These are phyloP conservation scores for Pharmacophagus antenor DNA, from an alignment of 2,888 invertebrate species.

Conservation along the genomic window DNA sequence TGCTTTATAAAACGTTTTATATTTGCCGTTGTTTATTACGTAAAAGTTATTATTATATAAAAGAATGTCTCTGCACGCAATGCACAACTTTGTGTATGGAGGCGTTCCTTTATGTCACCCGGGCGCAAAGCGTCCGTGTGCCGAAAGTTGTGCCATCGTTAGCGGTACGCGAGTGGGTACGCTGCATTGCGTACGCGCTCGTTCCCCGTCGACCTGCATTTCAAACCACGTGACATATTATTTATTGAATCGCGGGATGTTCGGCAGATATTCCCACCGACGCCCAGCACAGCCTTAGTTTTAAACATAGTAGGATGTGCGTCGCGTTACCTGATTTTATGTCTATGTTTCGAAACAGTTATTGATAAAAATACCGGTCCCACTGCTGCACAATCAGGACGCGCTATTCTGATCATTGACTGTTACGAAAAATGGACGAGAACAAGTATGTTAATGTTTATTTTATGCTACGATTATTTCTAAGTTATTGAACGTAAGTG, in stretches of 20 bases:
- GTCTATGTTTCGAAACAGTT: slow-evolving; percentile 48
- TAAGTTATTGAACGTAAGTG: slow-evolving; percentile 37
- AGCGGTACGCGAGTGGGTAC: slow-evolving; percentile 39
- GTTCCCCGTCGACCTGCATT: slow-evolving; percentile 49
- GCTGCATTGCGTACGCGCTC: slow-evolving; percentile 31
- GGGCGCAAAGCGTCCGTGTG: slow-evolving; percentile 64
- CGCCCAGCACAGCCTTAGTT: slow-evolving; percentile 65
- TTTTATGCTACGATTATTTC: slow-evolving; percentile 48
- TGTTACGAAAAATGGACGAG: slow-evolving; percentile 42
- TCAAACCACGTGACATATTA: slow-evolving; percentile 65
- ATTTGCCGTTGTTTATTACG: slow-evolving; percentile 72
- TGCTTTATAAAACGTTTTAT: slow-evolving; percentile 66
- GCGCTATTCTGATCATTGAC: slow-evolving; percentile 33
- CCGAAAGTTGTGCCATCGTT: slow-evolving; percentile 64
- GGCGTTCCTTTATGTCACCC: slow-evolving; percentile 52
- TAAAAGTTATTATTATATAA: slow-evolving; percentile 57
- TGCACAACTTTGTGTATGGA: slow-evolving; percentile 56
- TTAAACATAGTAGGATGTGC: slow-evolving; percentile 63
- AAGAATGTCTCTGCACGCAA: no score
- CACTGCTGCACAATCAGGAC: background rate
- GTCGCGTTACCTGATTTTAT: slow-evolving; percentile 73
- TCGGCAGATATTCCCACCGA: slow-evolving; percentile 73
- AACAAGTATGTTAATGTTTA: slow-evolving; percentile 45
- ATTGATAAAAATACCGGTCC: slow-evolving; percentile 32
- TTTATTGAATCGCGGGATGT: slow-evolving; percentile 64